Percentiles rank a stretch among this genome's conserved stretches.
phyloP scores from a whole-genome alignment of 1,140 invertebrate genomes.

The Zaprionus capensis region DNA sequence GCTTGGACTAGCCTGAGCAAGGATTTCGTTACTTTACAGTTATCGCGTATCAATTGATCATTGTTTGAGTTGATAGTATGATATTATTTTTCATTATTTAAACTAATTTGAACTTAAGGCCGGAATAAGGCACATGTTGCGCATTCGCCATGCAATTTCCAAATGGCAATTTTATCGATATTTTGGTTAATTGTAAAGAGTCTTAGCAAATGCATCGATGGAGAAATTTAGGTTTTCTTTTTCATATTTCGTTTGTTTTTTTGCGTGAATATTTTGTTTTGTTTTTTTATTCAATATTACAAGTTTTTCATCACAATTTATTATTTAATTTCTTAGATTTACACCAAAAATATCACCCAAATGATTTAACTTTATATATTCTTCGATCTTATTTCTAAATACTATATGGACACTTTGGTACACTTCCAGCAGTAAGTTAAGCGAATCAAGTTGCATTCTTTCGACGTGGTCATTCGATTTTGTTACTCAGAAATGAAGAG shows the following conservation, averaged over 20 bases:
- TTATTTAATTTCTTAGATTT: conserved; percentile 42
- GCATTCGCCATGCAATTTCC: conserved; percentile 34
- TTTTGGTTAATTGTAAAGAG: conserved; percentile 32
- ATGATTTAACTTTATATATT: conserved; percentile 9
- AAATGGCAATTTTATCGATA: conserved; percentile 14
- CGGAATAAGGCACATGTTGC: conserved; percentile 78
- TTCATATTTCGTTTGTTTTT: conserved; percentile 18
- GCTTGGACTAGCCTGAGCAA: not conserved
- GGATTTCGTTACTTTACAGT: not conserved
- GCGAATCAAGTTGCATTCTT: not conserved
- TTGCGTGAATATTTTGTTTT: conserved; percentile 15
- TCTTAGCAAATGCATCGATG: conserved; percentile 13
- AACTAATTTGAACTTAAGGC: conserved; percentile 76
- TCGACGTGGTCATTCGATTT: not conserved
- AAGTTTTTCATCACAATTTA: conserved; percentile 66
- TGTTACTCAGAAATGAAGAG: not conserved
- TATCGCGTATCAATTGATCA: not conserved
- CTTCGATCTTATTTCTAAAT: not conserved
- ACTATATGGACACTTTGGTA: not conserved
- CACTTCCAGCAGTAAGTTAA: not conserved
- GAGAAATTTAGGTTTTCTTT: conserved; percentile 14
- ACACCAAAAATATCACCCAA: conserved; percentile 62
- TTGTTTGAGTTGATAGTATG: conserved; percentile 2
- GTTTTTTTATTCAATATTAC: conserved; percentile 26
- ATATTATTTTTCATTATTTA: conserved; percentile 49